Conservation (phyloP, 2,888 invertebrate species). For the Noctua janthina region DNA sequence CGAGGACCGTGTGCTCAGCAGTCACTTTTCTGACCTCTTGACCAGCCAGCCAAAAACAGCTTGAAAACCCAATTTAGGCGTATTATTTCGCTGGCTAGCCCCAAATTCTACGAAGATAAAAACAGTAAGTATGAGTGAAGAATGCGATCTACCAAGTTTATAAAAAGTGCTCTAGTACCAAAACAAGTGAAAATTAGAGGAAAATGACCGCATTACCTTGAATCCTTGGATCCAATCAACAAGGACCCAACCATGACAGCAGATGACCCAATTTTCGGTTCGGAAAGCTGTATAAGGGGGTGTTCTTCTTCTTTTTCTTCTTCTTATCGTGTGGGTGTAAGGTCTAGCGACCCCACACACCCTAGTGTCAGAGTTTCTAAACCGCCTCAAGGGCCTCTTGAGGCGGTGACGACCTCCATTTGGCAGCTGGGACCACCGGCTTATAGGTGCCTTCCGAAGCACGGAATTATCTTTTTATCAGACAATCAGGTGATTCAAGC, state of each 20-base stretch:
- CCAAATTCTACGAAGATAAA: neutral
- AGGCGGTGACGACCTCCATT: no score
- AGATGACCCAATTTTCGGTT: slow-evolving; percentile 45
- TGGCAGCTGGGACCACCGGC: no score
- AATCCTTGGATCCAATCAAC: slow-evolving; percentile 34
- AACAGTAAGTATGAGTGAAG: no score
- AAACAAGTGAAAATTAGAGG: slow-evolving; percentile 33
- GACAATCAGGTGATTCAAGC: no score
- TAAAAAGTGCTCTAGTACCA: neutral
- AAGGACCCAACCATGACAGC: slow-evolving; percentile 26
- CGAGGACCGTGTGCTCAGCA: neutral
- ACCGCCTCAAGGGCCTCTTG: no score
- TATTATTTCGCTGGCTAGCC: neutral
- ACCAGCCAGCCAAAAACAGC: neutral
- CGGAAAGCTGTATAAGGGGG: slow-evolving; percentile 8
- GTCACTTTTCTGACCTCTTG: neutral
- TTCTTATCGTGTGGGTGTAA: no score
- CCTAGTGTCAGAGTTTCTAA: no score
- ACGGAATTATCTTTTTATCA: no score
- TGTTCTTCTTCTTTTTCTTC: neutral
- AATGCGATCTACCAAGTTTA: neutral
- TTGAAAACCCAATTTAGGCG: neutral
- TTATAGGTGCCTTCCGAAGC: no score
- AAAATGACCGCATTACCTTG: neutral
- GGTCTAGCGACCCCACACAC: no score